Evolutionary conservation across 92 coral and sea anemone species (phyloP).

Genomic region (Montipora capitata): DNA sequence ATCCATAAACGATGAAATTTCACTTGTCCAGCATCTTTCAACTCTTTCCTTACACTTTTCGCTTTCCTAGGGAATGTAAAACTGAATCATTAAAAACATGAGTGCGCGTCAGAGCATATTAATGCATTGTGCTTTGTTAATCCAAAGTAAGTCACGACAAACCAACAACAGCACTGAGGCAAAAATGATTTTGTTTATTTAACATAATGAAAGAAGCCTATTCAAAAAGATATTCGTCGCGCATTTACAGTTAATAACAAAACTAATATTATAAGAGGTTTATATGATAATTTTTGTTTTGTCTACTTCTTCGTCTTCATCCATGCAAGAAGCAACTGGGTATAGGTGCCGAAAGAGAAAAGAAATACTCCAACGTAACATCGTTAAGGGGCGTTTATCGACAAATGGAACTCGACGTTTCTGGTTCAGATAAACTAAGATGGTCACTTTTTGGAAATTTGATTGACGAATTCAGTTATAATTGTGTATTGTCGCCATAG

Average conservation of each 20-base stretch:
- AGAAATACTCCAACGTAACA: too few relatives aligned
- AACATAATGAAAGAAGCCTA: background rate
- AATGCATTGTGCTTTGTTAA: too few relatives aligned
- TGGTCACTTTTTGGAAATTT: too few relatives aligned
- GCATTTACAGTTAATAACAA: background rate
- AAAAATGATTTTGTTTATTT: background rate
- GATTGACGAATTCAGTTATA: background rate
- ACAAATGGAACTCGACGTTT: too few relatives aligned
- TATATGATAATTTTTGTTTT: background rate
- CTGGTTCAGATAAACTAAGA: too few relatives aligned
- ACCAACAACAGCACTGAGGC: background rate
- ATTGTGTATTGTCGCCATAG: slow-evolving; percentile 18
- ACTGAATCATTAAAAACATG: too few relatives aligned
- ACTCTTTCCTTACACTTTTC: background rate
- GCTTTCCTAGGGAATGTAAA: background rate
- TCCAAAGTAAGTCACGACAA: too few relatives aligned
- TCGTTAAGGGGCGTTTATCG: too few relatives aligned
- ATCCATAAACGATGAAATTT: background rate
- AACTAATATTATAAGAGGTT: background rate
- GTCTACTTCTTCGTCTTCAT: background rate
- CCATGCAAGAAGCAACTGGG: background rate
- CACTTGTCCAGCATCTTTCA: background rate
- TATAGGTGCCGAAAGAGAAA: too few relatives aligned
- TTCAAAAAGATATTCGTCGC: too few relatives aligned
- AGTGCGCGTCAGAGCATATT: too few relatives aligned